phyloP scores from a whole-genome alignment of 2,113 vertebrate genomes.

The Athene noctua region DNA sequence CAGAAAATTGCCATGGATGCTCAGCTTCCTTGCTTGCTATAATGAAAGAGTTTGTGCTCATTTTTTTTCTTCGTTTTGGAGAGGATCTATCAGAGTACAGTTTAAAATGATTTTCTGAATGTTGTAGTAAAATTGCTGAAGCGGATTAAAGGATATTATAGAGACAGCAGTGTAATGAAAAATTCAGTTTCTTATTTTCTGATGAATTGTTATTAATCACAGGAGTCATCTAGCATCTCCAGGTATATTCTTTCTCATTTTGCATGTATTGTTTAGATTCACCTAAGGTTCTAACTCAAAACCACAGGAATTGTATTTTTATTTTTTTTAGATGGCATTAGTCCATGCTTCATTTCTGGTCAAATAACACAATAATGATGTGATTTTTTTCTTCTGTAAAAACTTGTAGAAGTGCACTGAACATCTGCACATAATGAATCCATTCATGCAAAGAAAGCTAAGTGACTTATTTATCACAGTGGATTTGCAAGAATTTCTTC shows the following conservation, averaged over 20 bases:
- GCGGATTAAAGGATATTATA: constrained; percentile 30
- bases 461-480: constrained; percentile 45
- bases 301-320: background rate
- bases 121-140: background rate
- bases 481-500: constrained; percentile 27
- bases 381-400: constrained; percentile 64
- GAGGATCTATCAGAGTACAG: background rate
- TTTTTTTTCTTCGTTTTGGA: background rate
- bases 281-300: background rate
- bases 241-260: constrained; percentile 38
- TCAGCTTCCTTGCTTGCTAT: constrained; percentile 9
- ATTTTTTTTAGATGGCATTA: constrained; percentile 10
- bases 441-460: constrained; percentile 69
- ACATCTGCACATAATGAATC: constrained; percentile 76
- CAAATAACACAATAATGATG: constrained; percentile 61
- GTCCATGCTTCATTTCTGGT: constrained; percentile 65
- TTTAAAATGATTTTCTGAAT: constrained; percentile 48
- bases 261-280: background rate
- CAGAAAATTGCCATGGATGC: background rate
- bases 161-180: constrained; percentile 3
- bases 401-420: constrained; percentile 62
- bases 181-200: constrained; percentile 49
- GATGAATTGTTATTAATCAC: constrained; percentile 23
- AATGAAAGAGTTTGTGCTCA: constrained; percentile 24
- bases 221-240: background rate